A percentile compares a stretch with the other conserved stretches of the same genome.
Evolutionary conservation across 2,888 invertebrate species (phyloP).

Genomic region (Noctuana brunneofusca): DNA sequence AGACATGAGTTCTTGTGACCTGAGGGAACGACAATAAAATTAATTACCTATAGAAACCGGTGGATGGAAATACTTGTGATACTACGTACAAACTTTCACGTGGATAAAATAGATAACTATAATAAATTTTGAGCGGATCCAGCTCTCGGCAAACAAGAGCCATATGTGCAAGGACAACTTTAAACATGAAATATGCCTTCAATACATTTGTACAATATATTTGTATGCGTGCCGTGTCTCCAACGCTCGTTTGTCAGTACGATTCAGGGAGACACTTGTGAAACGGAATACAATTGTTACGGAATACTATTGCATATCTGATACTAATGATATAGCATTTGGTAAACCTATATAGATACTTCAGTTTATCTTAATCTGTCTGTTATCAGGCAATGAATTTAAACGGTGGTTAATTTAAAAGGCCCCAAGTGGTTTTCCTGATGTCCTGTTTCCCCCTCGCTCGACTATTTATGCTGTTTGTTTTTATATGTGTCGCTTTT

Average conservation of each 20-base stretch:
- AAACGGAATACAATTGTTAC: constrained; percentile 14
- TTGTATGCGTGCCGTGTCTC: constrained; percentile 67
- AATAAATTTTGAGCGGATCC: constrained; percentile 3
- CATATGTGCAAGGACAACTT: constrained; percentile 48
- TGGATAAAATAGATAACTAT: neutral
- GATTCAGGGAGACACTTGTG: constrained; percentile 7
- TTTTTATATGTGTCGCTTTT: neutral
- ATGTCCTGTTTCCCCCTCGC: neutral
- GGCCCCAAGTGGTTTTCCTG: neutral
- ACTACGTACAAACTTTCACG: neutral
- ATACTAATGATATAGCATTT: neutral
- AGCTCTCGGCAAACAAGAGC: constrained; percentile 40
- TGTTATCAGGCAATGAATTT: neutral
- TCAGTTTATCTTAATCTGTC: neutral
- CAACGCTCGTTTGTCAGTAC: constrained; percentile 73
- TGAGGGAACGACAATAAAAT: no score
- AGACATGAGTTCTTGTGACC: no score
- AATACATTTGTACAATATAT: constrained; percentile 71
- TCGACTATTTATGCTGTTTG: neutral
- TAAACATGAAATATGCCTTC: constrained; percentile 66
- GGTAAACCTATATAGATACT: neutral
- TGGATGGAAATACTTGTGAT: no score
- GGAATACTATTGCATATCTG: neutral
- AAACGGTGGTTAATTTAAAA: neutral
- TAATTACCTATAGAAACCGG: no score